phyloP scores from a whole-genome alignment of 2,888 invertebrate species.

The Griposia aprilina region DNA sequence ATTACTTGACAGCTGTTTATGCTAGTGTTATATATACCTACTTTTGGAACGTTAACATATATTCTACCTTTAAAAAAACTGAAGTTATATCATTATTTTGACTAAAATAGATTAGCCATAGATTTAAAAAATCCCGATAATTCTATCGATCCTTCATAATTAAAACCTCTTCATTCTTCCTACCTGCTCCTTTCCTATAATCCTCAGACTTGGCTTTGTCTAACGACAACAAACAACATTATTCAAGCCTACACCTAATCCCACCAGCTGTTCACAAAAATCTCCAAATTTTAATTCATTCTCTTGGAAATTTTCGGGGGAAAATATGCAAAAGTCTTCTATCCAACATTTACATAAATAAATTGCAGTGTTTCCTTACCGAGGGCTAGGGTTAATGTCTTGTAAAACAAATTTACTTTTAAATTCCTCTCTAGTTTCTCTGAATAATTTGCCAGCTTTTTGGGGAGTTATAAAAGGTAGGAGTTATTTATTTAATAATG shows the following conservation, averaged over 20 bases:
- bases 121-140: not conserved
- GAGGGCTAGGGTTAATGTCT: slow-evolving; percentile 74
- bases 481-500: slow-evolving; percentile 56
- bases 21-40: too few relatives aligned
- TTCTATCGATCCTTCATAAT: not conserved
- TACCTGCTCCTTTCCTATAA: slow-evolving; percentile 11
- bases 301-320: slow-evolving; percentile 71
- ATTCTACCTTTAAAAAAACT: too few relatives aligned
- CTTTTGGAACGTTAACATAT: too few relatives aligned
- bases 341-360: slow-evolving; percentile 72
- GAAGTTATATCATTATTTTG: not conserved
- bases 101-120: not conserved
- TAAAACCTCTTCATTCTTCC: too few relatives aligned
- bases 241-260: slow-evolving; percentile 49
- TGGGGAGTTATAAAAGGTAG: slow-evolving; percentile 45
- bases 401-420: slow-evolving; percentile 67
- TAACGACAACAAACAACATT: slow-evolving; percentile 38
- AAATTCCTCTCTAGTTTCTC: slow-evolving; percentile 64
- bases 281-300: slow-evolving; percentile 52
- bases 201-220: slow-evolving; percentile 24
- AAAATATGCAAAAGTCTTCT: slow-evolving; percentile 63
- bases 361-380: slow-evolving; percentile 70
- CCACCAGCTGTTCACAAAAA: slow-evolving; percentile 44
- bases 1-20: too few relatives aligned
- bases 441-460: slow-evolving; percentile 57